Evolutionary conservation across 1,140 invertebrate species (phyloP), one percentile per base, ranked within the genome.

Genomic region (Zaprionus davidi): DNA sequence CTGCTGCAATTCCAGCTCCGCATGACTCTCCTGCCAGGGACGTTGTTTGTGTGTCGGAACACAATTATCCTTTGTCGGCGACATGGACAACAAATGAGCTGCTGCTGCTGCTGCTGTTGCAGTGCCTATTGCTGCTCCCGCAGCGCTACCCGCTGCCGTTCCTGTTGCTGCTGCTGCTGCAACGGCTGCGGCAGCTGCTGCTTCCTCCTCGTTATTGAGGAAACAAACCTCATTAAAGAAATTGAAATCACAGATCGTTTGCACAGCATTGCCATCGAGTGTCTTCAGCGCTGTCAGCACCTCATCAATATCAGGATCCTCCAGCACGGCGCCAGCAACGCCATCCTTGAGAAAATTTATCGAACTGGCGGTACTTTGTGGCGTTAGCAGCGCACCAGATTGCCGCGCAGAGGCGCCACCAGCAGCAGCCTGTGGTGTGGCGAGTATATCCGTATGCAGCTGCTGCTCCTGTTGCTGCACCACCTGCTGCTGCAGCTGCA

Each of bases 1-100:
- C 79, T 97, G 96, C 59, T 94, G 91, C n/a, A 88, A 41, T 36
- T 85, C 80, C 51, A 92, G 70, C 55, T 90, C 81, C 2, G 44
- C 66, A 58, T 80, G 76, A n/a, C 70, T 56, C 20, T 93, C 88
- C 26, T 83, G 71, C 26, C 38, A 41, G 55, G 81, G 62, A 20
- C 56, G 63, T 34, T 57, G 24, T 51, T 56, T 71, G 31, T 0
- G 41, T 44, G 55, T 24, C 38, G 12, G 28, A 20, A 28, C 12
- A 46, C 53, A 66, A 24, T 31, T 79, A 44, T 36, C 24, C 24
- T 62, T 67, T 15, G 63, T 57, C 20, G 81, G 77, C 1, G 57
- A 24, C 4, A 68, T 24, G 3, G 46, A 17, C 41, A 46, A 7
- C 41, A 46, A 0, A 17, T 46, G 41, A 7, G n/a, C n/a, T 9